Evolutionary conservation across 2,888 invertebrate species (phyloP).

Genomic region (Hirtodrosophila alboralis): DNA sequence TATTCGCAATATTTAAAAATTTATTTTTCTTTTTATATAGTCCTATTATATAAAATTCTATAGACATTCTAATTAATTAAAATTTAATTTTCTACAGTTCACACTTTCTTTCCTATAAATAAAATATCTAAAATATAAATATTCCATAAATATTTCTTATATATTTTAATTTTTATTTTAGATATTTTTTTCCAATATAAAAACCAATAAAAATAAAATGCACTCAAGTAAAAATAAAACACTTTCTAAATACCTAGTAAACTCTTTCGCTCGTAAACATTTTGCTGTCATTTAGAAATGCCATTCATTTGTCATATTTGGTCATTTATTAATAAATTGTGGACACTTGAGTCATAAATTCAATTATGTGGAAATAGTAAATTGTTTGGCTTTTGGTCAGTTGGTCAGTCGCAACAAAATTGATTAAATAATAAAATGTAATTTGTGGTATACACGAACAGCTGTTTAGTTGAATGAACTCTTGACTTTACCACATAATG

Average conservation of each 20-base stretch:
- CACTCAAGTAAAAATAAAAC: background rate
- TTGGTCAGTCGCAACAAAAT: slow-evolving; percentile 33
- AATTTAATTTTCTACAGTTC: too few relatives aligned
- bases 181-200: background rate
- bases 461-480: slow-evolving; percentile 26
- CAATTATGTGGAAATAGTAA: slow-evolving; percentile 62
- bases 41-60: too few relatives aligned
- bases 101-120: too few relatives aligned
- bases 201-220: background rate
- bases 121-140: too few relatives aligned
- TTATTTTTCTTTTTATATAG: too few relatives aligned
- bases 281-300: background rate
- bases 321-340: slow-evolving; percentile 61
- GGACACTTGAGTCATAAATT: slow-evolving; percentile 50
- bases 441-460: slow-evolving; percentile 40
- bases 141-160: too few relatives aligned
- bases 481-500: slow-evolving; percentile 10
- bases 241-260: background rate
- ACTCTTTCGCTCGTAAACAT: slow-evolving; percentile 3
- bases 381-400: too few relatives aligned
- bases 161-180: too few relatives aligned
- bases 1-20: too few relatives aligned
- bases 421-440: slow-evolving; percentile 61
- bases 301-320: slow-evolving; percentile 56
- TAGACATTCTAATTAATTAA: too few relatives aligned